Conservation (phyloP, 2,888 invertebrate genomes). For the Lordiphosa andalusiaca region DNA sequence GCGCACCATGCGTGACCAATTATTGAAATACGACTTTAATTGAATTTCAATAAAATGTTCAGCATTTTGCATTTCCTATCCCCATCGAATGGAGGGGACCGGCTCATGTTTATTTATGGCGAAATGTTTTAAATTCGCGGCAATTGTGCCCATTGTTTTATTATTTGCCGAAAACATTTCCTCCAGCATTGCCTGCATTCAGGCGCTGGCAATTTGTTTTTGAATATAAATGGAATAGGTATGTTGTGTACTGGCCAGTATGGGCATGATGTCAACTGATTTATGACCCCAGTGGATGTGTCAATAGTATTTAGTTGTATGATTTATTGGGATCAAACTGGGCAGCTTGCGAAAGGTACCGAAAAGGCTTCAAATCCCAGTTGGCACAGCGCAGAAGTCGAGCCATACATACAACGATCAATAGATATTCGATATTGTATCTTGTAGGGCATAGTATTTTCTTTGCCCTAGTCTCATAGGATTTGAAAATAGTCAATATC, state of each 20-base stretch:
- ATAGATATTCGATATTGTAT: no score
- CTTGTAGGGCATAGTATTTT: no score
- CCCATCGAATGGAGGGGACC: slow-evolving; percentile 29
- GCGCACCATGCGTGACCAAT: slow-evolving; percentile 79
- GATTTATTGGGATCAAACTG: slow-evolving; percentile 53
- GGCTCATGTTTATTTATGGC: slow-evolving; percentile 70
- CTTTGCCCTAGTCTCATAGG: no score
- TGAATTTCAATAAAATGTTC: slow-evolving; percentile 77
- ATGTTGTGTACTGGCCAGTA: slow-evolving; percentile 5
- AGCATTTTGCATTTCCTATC: slow-evolving; percentile 54
- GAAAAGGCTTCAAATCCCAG: no score
- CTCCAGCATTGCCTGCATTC: slow-evolving; percentile 3
- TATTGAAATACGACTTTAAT: slow-evolving; percentile 80
- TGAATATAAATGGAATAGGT: slow-evolving; percentile 41
- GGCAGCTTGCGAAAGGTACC: no score
- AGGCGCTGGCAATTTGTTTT: slow-evolving; percentile 51
- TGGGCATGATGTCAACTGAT: slow-evolving; percentile 47
- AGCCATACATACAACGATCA: no score
- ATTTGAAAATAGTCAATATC: no score
- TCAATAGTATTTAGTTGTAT: slow-evolving; percentile 37
- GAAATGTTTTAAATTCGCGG: slow-evolving; percentile 54
- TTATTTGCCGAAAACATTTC: slow-evolving; percentile 66
- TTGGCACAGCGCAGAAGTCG: no score
- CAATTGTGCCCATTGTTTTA: slow-evolving; percentile 69
- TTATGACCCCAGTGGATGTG: slow-evolving; percentile 38